Evolutionary conservation across 2,113 vertebrate genomes (phyloP).

Genomic region (Glaucomys volans): DNA sequence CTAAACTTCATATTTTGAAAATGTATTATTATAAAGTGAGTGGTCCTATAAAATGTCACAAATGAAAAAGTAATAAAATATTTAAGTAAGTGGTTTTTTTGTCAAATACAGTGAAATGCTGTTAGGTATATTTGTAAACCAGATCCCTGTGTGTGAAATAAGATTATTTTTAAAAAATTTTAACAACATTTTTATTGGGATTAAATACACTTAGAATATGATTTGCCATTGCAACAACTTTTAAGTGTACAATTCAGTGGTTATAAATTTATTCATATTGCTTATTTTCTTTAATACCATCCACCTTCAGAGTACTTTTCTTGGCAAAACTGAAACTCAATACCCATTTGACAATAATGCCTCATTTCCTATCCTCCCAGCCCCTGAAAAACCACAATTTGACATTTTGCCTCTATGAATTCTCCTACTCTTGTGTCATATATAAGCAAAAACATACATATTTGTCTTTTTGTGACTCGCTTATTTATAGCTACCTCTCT

Average conservation of each 20-base stretch:
- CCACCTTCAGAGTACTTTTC: neutral
- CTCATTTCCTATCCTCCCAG: neutral
- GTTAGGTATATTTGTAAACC: neutral
- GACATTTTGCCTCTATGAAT: neutral
- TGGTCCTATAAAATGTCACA: neutral
- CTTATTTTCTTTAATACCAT: neutral
- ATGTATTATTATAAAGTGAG: neutral
- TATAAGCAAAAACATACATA: neutral
- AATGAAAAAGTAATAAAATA: slow-evolving; percentile 16
- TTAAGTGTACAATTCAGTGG: neutral
- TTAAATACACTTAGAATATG: neutral
- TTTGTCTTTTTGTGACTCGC: neutral
- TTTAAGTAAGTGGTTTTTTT: neutral
- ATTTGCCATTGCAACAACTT: neutral
- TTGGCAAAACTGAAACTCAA: neutral
- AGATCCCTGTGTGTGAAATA: neutral
- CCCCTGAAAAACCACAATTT: neutral
- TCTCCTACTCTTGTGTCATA: no score
- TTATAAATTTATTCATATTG: no score
- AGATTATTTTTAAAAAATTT: neutral
- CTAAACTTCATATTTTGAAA: neutral
- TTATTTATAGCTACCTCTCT: neutral
- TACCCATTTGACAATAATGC: neutral
- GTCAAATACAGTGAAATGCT: neutral
- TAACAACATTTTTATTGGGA: neutral